Percentiles rank a stretch among this genome's conserved stretches.
Evolutionary conservation across 1,140 invertebrate species (phyloP).

Genomic region (Lepidostoma basale): DNA sequence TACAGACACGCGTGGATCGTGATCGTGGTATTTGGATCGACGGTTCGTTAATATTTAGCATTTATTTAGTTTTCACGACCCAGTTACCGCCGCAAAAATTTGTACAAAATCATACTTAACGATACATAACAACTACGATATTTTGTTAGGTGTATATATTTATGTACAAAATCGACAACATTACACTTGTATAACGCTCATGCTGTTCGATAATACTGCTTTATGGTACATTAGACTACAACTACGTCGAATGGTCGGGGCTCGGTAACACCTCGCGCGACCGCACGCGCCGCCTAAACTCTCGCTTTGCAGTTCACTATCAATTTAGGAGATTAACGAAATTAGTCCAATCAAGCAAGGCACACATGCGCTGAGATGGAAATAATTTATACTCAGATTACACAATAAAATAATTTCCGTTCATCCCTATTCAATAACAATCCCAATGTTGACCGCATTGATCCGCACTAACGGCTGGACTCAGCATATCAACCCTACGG

Average conservation of each 20-base stretch:
- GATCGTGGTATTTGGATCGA: neutral
- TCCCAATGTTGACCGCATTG: too few relatives aligned
- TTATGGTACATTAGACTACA: constrained; percentile 9
- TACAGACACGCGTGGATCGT: neutral
- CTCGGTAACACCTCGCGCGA: too few relatives aligned
- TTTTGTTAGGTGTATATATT: neutral
- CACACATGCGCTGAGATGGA: constrained; percentile 32
- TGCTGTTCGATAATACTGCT: constrained; percentile 21
- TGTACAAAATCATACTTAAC: constrained; percentile 24
- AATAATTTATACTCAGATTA: too few relatives aligned
- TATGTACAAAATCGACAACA: constrained; percentile 18
- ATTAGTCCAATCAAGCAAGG: constrained; percentile 30
- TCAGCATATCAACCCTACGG: too few relatives aligned
- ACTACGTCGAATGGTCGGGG: constrained; percentile 27
- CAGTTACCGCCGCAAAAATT: constrained; percentile 38
- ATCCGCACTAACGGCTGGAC: too few relatives aligned
- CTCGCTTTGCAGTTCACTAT: neutral
- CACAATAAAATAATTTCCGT: too few relatives aligned
- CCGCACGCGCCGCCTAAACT: constrained; percentile 14
- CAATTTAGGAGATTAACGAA: neutral
- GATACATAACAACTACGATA: neutral
- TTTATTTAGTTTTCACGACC: constrained; percentile 38
- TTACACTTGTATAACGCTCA: constrained; percentile 1
- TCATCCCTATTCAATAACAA: too few relatives aligned
- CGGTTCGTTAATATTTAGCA: constrained; percentile 11